These are phyloP conservation scores for Antigone vipio DNA, from an alignment of 2,113 vertebrate genomes.

Conservation along the genomic window DNA sequence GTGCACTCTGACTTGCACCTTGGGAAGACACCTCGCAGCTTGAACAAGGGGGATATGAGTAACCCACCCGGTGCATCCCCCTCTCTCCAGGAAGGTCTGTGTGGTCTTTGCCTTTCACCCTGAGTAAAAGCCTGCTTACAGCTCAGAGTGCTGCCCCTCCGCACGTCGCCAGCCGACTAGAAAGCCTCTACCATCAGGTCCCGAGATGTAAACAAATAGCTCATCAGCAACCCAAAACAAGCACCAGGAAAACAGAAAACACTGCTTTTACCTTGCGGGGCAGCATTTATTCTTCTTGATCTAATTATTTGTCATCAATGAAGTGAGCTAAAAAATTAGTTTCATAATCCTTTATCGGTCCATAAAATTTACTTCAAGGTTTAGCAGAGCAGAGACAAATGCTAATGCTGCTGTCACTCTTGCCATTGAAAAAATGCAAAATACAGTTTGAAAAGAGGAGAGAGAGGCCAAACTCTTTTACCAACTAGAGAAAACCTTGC, in stretches of 20 bases:
- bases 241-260: not conserved
- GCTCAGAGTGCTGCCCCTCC: not conserved
- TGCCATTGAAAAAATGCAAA: not conserved
- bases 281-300: not conserved
- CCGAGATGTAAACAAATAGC: not conserved
- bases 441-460: not conserved
- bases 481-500: not conserved
- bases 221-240: not conserved
- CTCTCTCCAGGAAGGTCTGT: not conserved
- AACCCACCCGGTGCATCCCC: not conserved
- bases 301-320: not conserved
- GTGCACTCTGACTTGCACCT: not conserved
- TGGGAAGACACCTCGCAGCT: not conserved
- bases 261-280: not conserved
- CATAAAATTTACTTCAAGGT: not conserved
- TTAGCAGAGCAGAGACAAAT: not conserved
- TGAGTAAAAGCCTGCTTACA: not conserved
- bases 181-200: not conserved
- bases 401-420: not conserved
- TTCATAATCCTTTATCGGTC: not conserved
- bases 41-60: not conserved
- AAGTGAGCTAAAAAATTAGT: not conserved
- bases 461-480: not conserved
- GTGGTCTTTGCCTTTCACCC: not conserved
- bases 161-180: fast-evolving